Evolutionary conservation across 2,888 invertebrate genomes (phyloP).

Genomic region (Hydropsyche betteni): DNA sequence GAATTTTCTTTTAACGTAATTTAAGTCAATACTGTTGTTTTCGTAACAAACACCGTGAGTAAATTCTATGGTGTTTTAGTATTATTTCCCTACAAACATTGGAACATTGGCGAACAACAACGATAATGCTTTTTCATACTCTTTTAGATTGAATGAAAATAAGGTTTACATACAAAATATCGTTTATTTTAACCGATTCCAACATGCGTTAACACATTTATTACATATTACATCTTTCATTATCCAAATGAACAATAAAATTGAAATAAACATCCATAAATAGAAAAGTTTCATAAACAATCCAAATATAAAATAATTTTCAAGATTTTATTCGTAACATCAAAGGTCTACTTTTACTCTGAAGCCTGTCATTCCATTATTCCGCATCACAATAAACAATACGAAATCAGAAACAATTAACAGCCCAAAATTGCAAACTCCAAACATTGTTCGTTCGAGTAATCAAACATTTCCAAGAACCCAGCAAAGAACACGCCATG

Average conservation of each 20-base stretch:
- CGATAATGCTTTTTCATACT: constrained; percentile 32
- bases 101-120: not conserved
- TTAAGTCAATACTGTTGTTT: constrained; percentile 3
- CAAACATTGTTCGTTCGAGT: too few relatives aligned
- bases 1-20: constrained; percentile 1
- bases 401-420: too few relatives aligned
- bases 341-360: too few relatives aligned
- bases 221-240: too few relatives aligned
- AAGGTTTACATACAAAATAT: constrained; percentile 4
- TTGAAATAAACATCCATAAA: not conserved
- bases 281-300: not conserved
- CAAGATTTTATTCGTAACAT: too few relatives aligned
- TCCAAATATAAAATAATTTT: not conserved
- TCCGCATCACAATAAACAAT: too few relatives aligned
- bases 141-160: constrained; percentile 26
- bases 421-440: too few relatives aligned
- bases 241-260: too few relatives aligned
- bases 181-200: not conserved
- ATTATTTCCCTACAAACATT: constrained; percentile 19
- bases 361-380: too few relatives aligned
- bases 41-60: constrained; percentile 8
- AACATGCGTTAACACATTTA: too few relatives aligned
- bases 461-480: too few relatives aligned
- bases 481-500: too few relatives aligned
- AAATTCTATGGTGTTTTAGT: constrained; percentile 26